A percentile compares a stretch with the other conserved stretches of the same genome.
These are phyloP conservation scores for Entosphenus tridentatus DNA, from an alignment of 2,113 vertebrate genomes.

Conservation along the genomic window DNA sequence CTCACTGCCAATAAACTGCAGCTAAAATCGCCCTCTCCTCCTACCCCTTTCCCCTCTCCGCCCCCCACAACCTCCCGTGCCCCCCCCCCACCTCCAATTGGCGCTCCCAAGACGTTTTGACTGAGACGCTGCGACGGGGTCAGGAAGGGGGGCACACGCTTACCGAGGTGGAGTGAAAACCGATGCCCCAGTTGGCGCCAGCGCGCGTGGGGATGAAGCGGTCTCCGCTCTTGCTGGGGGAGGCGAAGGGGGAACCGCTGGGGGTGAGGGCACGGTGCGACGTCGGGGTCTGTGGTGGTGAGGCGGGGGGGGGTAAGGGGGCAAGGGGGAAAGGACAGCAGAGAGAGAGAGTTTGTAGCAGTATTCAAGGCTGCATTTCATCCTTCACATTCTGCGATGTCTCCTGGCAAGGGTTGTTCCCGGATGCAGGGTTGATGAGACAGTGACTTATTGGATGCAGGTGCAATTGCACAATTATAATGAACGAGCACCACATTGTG, in stretches of 20 bases:
- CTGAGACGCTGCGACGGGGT: too few species aligned
- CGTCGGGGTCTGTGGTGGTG: conserved; percentile 30
- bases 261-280: conserved; percentile 55
- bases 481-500: too few species aligned
- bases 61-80: too few species aligned
- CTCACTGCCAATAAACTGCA: too few species aligned
- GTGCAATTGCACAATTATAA: too few species aligned
- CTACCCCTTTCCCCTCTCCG: too few species aligned
- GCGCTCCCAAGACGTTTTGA: too few species aligned
- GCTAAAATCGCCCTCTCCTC: too few species aligned
- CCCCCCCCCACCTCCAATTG: too few species aligned
- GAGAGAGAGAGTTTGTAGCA: neutral
- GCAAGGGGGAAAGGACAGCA: neutral
- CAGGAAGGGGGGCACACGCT: conserved; percentile 13
- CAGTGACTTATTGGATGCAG: too few species aligned
- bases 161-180: conserved; percentile 92
- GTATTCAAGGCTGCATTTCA: neutral
- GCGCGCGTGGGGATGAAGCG: conserved; percentile 89
- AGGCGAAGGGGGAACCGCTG: conserved; percentile 73
- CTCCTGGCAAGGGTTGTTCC: neutral
- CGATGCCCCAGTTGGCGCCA: conserved; percentile 93
- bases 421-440: too few species aligned
- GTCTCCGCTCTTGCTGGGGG: conserved; percentile 86
- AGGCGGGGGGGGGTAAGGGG: conserved; percentile 6
- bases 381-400: neutral